Percentiles rank a stretch among this genome's conserved stretches.
These are phyloP conservation scores for Chrysomela aeneicollis DNA, from an alignment of 2,888 invertebrate genomes.

Conservation along the genomic window DNA sequence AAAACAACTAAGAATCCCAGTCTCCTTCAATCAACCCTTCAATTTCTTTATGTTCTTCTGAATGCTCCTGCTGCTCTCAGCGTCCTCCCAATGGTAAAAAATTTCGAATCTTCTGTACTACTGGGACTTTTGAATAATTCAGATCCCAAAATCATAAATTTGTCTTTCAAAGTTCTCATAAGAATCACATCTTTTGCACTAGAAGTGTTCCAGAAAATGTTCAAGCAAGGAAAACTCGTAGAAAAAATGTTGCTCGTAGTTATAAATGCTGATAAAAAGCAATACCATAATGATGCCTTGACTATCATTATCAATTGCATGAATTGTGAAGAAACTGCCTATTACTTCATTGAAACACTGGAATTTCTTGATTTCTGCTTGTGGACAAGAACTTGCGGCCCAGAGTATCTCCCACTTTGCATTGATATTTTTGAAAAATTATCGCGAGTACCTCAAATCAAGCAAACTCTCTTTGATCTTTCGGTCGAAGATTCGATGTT, in stretches of 20 bases:
- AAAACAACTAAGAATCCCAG: constrained; percentile 41
- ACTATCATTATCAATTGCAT: constrained; percentile 50
- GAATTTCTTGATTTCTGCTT: constrained; percentile 51
- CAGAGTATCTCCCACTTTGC: constrained; percentile 40
- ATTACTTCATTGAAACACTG: constrained; percentile 49
- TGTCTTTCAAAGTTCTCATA: constrained; percentile 43
- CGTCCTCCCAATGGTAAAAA: constrained; percentile 40
- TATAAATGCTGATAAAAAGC: constrained; percentile 40
- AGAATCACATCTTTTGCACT: constrained; percentile 46
- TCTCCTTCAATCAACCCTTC: constrained; percentile 42
- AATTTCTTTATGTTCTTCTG: constrained; percentile 45
- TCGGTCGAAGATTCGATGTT: constrained; percentile 52
- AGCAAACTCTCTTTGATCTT: constrained; percentile 51
- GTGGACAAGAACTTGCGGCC: constrained; percentile 50
- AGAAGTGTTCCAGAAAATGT: constrained; percentile 45
- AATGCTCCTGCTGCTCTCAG: constrained; percentile 45
- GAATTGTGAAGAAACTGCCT: constrained; percentile 45
- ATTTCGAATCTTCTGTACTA: constrained; percentile 44
- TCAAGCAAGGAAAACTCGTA: constrained; percentile 43
- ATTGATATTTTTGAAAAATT: constrained; percentile 46
- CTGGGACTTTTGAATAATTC: constrained; percentile 39
- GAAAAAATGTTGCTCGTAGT: constrained; percentile 49
- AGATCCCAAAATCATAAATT: constrained; percentile 34
- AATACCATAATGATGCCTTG: constrained; percentile 42
- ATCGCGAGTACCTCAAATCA: constrained; percentile 45